These are phyloP conservation scores for Bombyx mori DNA, from an alignment of 1,140 invertebrate genomes.

Conservation along the genomic window DNA sequence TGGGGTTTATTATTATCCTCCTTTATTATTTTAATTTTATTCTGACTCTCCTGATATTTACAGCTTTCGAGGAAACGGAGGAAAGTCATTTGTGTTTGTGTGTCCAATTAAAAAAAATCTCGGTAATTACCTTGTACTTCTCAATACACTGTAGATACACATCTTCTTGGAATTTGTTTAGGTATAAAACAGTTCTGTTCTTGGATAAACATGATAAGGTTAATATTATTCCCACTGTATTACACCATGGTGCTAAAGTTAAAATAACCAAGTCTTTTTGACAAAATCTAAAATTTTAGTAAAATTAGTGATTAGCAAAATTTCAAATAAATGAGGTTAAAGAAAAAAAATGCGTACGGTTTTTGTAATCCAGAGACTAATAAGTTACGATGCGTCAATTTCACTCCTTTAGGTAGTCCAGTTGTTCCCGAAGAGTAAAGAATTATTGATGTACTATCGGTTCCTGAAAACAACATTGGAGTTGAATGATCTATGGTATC, in stretches of 20 bases:
- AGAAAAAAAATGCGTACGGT: constrained; percentile 4
- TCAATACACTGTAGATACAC: constrained; percentile 43
- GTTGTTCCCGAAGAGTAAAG: constrained; percentile 20
- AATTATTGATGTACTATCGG: constrained; percentile 45
- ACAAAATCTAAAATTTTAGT: neutral
- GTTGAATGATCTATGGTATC: neutral
- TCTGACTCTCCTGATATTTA: too few species aligned
- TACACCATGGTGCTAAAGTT: constrained; percentile 38
- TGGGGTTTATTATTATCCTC: neutral
- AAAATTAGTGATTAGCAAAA: neutral
- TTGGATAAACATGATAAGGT: constrained; percentile 21
- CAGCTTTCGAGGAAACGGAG: too few species aligned
- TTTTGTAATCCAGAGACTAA: constrained; percentile 9
- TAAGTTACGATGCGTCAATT: constrained; percentile 11
- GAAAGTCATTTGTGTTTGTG: too few species aligned
- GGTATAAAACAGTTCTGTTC: constrained; percentile 33
- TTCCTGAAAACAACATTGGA: constrained; percentile 13
- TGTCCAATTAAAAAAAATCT: neutral
- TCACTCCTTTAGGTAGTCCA: constrained; percentile 15
- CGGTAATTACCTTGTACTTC: constrained; percentile 49
- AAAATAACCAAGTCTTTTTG: constrained; percentile 13
- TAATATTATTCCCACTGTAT: constrained; percentile 33
- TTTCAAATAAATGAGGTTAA: neutral
- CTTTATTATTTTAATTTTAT: too few species aligned
- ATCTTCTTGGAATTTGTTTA: constrained; percentile 42